A percentile compares a stretch with the other conserved stretches of the same genome.
phyloP scores from a whole-genome alignment of 1,140 invertebrate genomes.

The Brachionus asplanchnoidis region DNA sequence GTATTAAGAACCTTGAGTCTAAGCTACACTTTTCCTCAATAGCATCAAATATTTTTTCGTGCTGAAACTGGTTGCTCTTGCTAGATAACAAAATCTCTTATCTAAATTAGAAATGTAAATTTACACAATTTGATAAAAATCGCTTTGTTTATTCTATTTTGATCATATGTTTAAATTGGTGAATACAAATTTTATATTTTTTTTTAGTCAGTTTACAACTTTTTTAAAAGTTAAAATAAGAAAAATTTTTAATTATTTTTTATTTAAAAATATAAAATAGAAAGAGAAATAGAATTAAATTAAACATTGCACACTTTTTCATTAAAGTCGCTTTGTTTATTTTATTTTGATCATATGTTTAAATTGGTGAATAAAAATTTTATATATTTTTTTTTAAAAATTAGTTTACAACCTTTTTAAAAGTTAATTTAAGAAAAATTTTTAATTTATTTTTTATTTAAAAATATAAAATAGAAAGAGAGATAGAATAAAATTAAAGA shows the following conservation, averaged over 20 bases:
- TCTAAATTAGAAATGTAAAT: not conserved
- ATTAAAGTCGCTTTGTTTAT: not conserved
- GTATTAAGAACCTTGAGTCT: not conserved
- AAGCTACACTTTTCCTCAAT: not conserved
- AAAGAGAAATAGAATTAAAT: too few species aligned
- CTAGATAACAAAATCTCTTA: not conserved
- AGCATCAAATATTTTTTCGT: not conserved
- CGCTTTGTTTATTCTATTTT: not conserved
- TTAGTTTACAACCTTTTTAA: too few species aligned
- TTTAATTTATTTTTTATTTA: too few species aligned
- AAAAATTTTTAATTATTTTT: too few species aligned
- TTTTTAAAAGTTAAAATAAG: too few species aligned
- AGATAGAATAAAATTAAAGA: not conserved
- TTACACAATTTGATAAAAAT: not conserved
- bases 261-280: too few species aligned
- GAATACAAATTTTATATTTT: not conserved
- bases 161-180: not conserved
- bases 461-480: too few species aligned
- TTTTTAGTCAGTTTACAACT: too few species aligned
- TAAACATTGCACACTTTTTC: too few species aligned
- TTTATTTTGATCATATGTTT: not conserved
- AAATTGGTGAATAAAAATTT: not conserved
- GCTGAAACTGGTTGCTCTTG: not conserved
- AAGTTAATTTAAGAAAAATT: too few species aligned
- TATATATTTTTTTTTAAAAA: not conserved